Evolutionary conservation across 2,113 vertebrate genomes (phyloP).

Genomic region (Brienomyrus brachyistius): DNA sequence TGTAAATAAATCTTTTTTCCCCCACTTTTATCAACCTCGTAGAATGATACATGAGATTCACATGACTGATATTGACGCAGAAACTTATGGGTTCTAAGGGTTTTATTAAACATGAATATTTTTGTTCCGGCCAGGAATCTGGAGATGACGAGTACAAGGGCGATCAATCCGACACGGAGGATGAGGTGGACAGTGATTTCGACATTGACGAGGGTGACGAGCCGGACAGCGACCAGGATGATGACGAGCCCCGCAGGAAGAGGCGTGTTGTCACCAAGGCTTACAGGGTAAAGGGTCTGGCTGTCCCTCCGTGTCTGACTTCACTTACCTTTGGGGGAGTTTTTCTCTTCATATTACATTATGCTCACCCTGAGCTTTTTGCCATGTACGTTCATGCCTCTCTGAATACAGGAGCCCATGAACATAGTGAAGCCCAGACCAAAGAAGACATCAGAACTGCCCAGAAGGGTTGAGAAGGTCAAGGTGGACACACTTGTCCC

Average conservation of each 20-base stretch:
- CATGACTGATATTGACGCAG: background rate
- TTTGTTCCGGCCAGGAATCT: conserved; percentile 65
- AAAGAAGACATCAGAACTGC: conserved; percentile 62
- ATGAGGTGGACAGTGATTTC: conserved; percentile 94
- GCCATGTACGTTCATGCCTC: background rate
- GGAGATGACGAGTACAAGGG: conserved; percentile 91
- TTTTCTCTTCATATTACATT: background rate
- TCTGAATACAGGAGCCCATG: conserved; percentile 71
- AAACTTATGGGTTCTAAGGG: background rate
- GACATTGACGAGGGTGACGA: conserved; percentile 95
- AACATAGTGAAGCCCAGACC: conserved; percentile 69
- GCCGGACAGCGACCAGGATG: conserved; percentile 83
- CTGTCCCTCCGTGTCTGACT: background rate
- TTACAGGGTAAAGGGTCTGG: conserved; percentile 67
- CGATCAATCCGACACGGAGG: conserved; percentile 89
- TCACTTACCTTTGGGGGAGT: background rate
- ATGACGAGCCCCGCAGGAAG: conserved; percentile 77
- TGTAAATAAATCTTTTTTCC: background rate
- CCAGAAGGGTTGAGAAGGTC: conserved; percentile 61
- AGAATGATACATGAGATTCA: background rate
- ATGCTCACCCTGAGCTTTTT: background rate
- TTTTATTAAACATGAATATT: background rate
- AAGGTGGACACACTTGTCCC: conserved; percentile 69
- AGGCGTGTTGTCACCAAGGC: conserved; percentile 84
- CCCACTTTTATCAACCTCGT: background rate